Evolutionary conservation across 2,797 vertebrate species (phyloP).

Genomic region (Carduelis carduelis): DNA sequence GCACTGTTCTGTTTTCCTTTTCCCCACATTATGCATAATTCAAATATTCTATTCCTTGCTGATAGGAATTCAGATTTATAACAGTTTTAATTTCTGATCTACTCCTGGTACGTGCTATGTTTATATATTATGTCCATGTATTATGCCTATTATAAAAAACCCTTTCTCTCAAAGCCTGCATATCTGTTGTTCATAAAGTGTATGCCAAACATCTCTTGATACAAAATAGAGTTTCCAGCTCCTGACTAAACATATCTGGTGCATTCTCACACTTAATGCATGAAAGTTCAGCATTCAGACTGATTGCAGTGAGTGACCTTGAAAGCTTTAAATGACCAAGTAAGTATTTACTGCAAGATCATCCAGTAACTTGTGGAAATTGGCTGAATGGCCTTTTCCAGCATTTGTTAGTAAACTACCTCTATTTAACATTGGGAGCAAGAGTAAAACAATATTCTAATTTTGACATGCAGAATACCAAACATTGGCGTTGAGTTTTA

Average conservation of each 20-base stretch:
- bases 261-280: neutral
- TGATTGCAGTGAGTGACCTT: neutral
- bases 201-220: neutral
- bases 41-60: neutral
- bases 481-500: neutral
- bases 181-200: neutral
- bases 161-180: neutral
- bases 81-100: constrained; percentile 37
- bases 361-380: neutral
- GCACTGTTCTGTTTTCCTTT: neutral
- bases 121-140: neutral
- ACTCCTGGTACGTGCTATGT: neutral
- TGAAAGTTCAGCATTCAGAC: neutral
- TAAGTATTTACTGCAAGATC: neutral
- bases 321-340: neutral
- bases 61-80: constrained; percentile 32
- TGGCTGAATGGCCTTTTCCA: neutral
- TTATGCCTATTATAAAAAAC: neutral
- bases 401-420: neutral
- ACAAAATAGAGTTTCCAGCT: neutral
- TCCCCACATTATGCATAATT: neutral
- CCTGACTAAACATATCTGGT: neutral
- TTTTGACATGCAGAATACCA: neutral
- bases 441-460: neutral
- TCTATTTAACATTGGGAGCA: neutral